Percentiles rank a stretch among this genome's conserved stretches.
These are phyloP conservation scores for Formica exsecta DNA, from an alignment of 1,140 invertebrate genomes.

Conservation along the genomic window DNA sequence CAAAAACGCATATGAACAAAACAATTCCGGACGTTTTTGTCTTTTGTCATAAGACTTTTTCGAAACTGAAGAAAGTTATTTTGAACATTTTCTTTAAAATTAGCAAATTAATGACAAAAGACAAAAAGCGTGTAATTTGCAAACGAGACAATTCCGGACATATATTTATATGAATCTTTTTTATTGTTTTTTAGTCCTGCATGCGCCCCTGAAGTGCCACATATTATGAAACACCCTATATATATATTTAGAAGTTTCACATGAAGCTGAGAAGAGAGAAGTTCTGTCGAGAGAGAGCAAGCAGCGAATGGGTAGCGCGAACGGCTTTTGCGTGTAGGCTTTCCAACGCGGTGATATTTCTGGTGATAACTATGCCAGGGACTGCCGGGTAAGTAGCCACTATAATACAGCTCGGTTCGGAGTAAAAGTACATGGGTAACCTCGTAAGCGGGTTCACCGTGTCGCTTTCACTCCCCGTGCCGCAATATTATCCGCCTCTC, in stretches of 20 bases:
- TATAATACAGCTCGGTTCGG: conserved; percentile 75
- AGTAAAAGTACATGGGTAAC: conserved; percentile 82
- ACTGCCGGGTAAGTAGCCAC: conserved; percentile 77
- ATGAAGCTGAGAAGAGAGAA: neutral
- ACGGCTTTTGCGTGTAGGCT: conserved; percentile 61
- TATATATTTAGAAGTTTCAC: conserved; percentile 35
- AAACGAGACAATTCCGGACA: too few relatives aligned
- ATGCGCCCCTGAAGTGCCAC: too few relatives aligned
- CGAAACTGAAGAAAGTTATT: too few relatives aligned
- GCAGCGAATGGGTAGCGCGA: conserved; percentile 69
- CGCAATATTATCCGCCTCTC: conserved; percentile 74
- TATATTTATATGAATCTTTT: too few relatives aligned
- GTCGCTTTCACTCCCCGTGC: conserved; percentile 83
- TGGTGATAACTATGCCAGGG: conserved; percentile 81
- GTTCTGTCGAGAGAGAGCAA: conserved; percentile 7
- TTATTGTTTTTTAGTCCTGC: too few relatives aligned
- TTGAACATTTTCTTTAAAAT: too few relatives aligned
- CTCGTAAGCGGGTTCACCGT: conserved; percentile 80
- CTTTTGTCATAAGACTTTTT: too few relatives aligned
- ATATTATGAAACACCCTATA: too few relatives aligned
- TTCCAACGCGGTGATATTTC: conserved; percentile 76
- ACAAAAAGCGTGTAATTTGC: too few relatives aligned
- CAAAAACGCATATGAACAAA: too few relatives aligned
- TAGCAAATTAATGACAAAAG: too few relatives aligned
- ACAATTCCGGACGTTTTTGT: too few relatives aligned